Conservation (phyloP, 37 sponge, comb jelly and placozoan species). For the Amphimedon queenslandica region DNA sequence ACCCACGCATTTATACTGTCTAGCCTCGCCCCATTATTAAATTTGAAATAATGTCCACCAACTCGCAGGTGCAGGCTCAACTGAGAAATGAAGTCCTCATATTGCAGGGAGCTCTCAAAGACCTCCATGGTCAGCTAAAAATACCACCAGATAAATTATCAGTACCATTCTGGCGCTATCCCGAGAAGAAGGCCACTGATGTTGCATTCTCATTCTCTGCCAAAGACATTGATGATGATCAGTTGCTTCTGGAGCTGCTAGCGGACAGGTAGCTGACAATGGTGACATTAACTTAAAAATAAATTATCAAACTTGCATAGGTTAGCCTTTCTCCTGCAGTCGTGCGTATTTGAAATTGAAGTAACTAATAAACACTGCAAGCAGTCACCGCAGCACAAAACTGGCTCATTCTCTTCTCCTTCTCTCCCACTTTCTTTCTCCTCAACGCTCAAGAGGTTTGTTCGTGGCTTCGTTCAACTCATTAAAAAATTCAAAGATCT, state of each 20-base stretch:
- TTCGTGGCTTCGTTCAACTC: conserved; percentile 8
- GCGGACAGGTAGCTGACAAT: conserved; percentile 42
- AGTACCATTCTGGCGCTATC: conserved; percentile 67
- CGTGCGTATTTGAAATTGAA: conserved; percentile 22
- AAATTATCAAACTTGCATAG: neutral
- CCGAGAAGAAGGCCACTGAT: conserved; percentile 25
- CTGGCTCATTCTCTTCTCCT: no score
- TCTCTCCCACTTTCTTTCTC: conserved; percentile 41
- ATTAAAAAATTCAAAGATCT: neutral
- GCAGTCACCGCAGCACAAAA: no score
- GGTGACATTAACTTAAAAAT: no score
- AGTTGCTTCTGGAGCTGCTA: conserved; percentile 28
- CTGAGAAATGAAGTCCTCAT: conserved; percentile 8
- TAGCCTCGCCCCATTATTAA: no score
- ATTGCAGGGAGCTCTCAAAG: conserved; percentile 17
- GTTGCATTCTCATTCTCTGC: conserved; percentile 35
- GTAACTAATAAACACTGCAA: neutral
- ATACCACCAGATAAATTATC: neutral
- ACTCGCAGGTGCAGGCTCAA: neutral
- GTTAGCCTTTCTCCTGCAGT: conserved; percentile 41
- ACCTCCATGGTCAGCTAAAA: neutral
- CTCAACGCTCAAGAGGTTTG: conserved; percentile 46
- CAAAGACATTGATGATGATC: neutral
- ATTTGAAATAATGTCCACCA: no score
- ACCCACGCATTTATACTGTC: no score